Conservation (phyloP, 2,113 vertebrate species). For the Pteruthius melanotis region DNA sequence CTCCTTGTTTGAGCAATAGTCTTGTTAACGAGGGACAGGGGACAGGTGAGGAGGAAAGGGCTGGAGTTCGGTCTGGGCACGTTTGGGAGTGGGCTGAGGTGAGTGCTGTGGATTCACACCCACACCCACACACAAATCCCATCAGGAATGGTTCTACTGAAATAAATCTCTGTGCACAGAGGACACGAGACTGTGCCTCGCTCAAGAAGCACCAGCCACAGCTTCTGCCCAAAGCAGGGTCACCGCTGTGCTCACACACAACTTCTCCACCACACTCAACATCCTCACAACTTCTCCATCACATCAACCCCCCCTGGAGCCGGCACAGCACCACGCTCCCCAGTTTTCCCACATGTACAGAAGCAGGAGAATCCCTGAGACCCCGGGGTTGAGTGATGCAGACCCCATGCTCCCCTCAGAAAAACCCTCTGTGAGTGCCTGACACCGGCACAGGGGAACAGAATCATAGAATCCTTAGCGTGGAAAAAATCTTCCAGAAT, state of each 20-base stretch:
- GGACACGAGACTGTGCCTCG: accelerated
- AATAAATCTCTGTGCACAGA: accelerated
- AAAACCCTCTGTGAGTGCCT: not conserved
- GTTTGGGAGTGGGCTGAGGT: accelerated
- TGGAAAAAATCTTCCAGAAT: not conserved
- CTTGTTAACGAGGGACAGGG: accelerated
- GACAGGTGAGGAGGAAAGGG: not conserved
- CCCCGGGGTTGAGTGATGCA: not conserved
- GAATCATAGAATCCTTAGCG: not conserved
- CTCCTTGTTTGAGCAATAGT: accelerated
- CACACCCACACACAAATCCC: accelerated
- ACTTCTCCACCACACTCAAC: accelerated
- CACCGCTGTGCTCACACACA: not conserved
- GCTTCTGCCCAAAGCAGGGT: not conserved
- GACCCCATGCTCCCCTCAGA: accelerated
- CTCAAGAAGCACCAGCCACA: accelerated
- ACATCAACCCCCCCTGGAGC: accelerated
- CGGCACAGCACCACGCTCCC: accelerated
- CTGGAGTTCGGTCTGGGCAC: not conserved
- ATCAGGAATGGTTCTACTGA: not conserved
- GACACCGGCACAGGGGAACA: accelerated
- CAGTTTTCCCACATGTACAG: accelerated
- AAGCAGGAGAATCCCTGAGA: not conserved
- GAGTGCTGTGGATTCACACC: accelerated
- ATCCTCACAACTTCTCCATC: not conserved